A percentile compares a stretch with the other conserved stretches of the same genome.
These are phyloP conservation scores for Anticlea derivata DNA, from an alignment of 2,888 invertebrate species.

Conservation along the genomic window DNA sequence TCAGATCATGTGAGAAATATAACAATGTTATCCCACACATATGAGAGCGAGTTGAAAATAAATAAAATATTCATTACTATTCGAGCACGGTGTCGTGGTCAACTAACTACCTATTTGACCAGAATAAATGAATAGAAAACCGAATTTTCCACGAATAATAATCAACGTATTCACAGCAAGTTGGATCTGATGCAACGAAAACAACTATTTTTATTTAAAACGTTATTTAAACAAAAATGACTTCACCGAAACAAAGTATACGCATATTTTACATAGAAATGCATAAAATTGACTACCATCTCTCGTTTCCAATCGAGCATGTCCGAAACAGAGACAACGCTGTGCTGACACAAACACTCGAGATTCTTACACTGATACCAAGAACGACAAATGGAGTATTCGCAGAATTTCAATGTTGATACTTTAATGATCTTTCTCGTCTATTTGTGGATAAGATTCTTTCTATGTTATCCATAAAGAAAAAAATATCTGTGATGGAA, in stretches of 20 bases:
- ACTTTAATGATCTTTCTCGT: slow-evolving; percentile 7
- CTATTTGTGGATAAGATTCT: slow-evolving; percentile 2
- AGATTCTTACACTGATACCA: slow-evolving; percentile 51
- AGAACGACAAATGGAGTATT: slow-evolving; percentile 60
- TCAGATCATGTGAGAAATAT: slow-evolving; percentile 32
- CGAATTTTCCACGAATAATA: neutral
- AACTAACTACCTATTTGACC: slow-evolving; percentile 14
- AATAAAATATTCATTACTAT: slow-evolving; percentile 11
- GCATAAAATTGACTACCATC: slow-evolving; percentile 13
- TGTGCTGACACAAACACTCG: slow-evolving; percentile 47
- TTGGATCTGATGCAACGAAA: too few species aligned
- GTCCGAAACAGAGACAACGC: slow-evolving; percentile 52
- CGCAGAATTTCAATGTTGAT: slow-evolving; percentile 44
- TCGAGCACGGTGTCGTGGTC: neutral
- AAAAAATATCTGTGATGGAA: too few species aligned
- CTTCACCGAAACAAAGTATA: neutral
- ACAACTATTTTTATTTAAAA: too few species aligned
- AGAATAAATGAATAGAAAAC: slow-evolving; percentile 19
- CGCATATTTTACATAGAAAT: slow-evolving; percentile 1
- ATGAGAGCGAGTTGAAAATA: slow-evolving; percentile 12
- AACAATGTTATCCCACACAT: slow-evolving; percentile 33
- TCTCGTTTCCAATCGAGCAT: slow-evolving; percentile 50
- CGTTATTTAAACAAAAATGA: too few species aligned
- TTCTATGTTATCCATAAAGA: too few species aligned
- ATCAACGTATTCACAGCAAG: slow-evolving; percentile 1